These are phyloP conservation scores for Pinctada fucata DNA, from an alignment of 2,888 invertebrate genomes.

Conservation along the genomic window DNA sequence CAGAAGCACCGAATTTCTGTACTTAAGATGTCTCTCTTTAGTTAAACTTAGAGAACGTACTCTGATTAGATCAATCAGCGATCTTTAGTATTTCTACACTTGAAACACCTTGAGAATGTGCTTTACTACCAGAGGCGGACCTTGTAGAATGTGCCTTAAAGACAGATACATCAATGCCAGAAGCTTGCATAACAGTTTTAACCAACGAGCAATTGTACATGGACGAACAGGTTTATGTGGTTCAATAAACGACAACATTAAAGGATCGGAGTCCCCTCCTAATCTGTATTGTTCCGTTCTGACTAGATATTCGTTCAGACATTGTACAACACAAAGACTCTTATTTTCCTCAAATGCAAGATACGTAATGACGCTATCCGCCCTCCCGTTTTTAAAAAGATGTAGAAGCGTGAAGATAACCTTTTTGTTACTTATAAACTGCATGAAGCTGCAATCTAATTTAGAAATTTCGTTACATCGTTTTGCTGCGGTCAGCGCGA, in stretches of 20 bases:
- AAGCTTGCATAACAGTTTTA: background rate
- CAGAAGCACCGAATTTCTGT: background rate
- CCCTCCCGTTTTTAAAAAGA: background rate
- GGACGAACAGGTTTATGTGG: background rate
- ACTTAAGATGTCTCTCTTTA: background rate
- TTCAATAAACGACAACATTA: background rate
- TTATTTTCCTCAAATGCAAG: background rate
- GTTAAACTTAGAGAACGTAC: background rate
- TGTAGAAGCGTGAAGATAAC: background rate
- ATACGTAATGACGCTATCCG: background rate
- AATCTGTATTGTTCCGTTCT: background rate
- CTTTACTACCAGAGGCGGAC: background rate
- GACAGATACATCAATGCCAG: background rate
- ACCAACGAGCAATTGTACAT: background rate
- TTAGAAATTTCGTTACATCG: background rate
- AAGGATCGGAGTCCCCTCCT: background rate
- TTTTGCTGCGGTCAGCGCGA: background rate
- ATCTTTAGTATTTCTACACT: background rate
- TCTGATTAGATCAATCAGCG: background rate
- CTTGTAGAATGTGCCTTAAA: background rate
- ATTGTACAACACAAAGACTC: background rate
- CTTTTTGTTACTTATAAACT: background rate
- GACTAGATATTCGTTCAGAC: background rate
- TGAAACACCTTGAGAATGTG: background rate
- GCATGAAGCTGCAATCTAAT: background rate